phyloP scores from a whole-genome alignment of 2,888 invertebrate genomes.

The Gastracanthus pulcherrimus region DNA sequence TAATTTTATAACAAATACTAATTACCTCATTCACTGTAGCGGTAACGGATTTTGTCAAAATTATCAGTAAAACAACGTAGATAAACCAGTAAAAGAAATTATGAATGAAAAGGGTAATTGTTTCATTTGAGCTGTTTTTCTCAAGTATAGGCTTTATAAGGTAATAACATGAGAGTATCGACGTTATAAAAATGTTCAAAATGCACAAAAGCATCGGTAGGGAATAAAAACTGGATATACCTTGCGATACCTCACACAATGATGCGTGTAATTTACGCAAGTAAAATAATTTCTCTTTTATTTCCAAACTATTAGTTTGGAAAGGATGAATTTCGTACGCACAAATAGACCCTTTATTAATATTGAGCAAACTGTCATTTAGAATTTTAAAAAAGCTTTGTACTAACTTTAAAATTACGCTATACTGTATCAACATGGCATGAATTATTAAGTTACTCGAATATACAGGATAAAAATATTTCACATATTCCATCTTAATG shows the following conservation, averaged over 20 bases:
- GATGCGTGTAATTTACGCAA: background rate
- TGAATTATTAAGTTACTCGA: background rate
- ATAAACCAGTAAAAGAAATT: too few relatives aligned
- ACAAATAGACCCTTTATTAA: background rate
- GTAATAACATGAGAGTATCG: background rate
- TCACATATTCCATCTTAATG: background rate
- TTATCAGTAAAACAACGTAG: too few relatives aligned
- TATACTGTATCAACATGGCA: background rate
- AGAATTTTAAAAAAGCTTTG: background rate
- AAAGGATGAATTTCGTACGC: background rate
- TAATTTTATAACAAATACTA: too few relatives aligned
- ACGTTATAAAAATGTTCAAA: background rate
- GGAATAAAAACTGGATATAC: background rate
- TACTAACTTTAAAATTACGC: background rate
- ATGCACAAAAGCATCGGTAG: background rate
- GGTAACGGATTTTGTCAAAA: too few relatives aligned
- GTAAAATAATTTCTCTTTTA: background rate
- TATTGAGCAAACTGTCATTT: background rate
- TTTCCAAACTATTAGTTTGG: background rate
- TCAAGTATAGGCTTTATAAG: background rate
- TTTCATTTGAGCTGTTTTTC: too few relatives aligned
- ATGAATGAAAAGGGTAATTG: too few relatives aligned
- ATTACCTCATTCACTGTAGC: too few relatives aligned
- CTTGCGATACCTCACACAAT: background rate
- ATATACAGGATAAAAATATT: background rate